Evolutionary conservation across 2,797 vertebrate genomes (phyloP).

Genomic region (Neolamprologus multifasciatus): DNA sequence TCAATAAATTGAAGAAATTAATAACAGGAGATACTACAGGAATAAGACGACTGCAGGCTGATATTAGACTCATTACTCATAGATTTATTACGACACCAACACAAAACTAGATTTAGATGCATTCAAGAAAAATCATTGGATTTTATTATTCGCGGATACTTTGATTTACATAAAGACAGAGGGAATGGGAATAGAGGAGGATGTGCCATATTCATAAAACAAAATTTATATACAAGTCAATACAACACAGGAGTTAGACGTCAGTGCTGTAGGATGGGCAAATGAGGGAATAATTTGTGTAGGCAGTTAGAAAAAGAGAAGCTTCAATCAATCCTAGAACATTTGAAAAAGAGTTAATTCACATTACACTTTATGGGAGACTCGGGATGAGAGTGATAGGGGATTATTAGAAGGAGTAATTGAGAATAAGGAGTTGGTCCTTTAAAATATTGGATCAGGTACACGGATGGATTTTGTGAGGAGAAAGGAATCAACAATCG

Average conservation of each 20-base stretch:
- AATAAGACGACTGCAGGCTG: not conserved
- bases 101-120: not conserved
- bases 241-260: not conserved
- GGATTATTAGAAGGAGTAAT: not conserved
- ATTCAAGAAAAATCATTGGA: not conserved
- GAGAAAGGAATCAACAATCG: not conserved
- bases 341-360: not conserved
- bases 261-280: not conserved
- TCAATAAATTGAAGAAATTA: not conserved
- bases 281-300: not conserved
- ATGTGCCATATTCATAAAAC: not conserved
- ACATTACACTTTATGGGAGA: not conserved
- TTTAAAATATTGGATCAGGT: not conserved
- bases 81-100: fast-evolving
- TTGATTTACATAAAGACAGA: not conserved
- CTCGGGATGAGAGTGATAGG: not conserved
- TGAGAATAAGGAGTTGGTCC: not conserved
- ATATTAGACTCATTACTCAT: too few relatives aligned
- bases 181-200: not conserved
- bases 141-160: not conserved
- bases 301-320: not conserved
- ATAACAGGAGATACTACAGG: not conserved
- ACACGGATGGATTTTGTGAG: not conserved
- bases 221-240: not conserved
- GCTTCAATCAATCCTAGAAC: not conserved